These are phyloP conservation scores for Brachymystax lenok DNA, from an alignment of 2,797 vertebrate species.

Conservation along the genomic window DNA sequence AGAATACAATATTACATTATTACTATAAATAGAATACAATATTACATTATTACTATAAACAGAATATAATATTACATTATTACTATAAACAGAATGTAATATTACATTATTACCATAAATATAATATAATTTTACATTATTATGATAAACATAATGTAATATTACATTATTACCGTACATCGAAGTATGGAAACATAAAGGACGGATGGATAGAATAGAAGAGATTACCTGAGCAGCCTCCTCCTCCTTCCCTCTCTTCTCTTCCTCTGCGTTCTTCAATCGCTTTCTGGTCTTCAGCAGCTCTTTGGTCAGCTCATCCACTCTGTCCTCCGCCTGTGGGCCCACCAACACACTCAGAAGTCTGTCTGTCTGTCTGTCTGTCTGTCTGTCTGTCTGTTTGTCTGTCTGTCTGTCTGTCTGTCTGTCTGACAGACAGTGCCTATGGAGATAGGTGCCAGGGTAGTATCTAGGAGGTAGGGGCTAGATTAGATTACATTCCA, in stretches of 20 bases:
- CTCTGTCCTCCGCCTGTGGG: constrained; percentile 85
- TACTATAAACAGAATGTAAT: too few species aligned
- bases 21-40: too few species aligned
- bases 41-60: too few species aligned
- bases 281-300: constrained; percentile 82
- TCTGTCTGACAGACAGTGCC: too few species aligned
- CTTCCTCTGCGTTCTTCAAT: constrained; percentile 83
- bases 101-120: too few species aligned
- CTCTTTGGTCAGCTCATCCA: constrained; percentile 87
- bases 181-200: background rate
- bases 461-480: too few species aligned
- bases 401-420: background rate
- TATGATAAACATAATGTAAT: too few species aligned
- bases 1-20: background rate
- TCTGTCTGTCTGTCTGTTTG: too few species aligned
- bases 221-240: constrained; percentile 73
- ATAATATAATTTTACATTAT: too few species aligned
- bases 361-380: background rate
- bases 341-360: background rate
- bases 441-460: background rate
- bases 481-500: too few species aligned
- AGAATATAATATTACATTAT: too few species aligned
- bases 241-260: constrained; percentile 82
- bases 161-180: too few species aligned
- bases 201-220: background rate